phyloP scores from a whole-genome alignment of 2,797 vertebrate genomes.

The Gymnocypris eckloni region DNA sequence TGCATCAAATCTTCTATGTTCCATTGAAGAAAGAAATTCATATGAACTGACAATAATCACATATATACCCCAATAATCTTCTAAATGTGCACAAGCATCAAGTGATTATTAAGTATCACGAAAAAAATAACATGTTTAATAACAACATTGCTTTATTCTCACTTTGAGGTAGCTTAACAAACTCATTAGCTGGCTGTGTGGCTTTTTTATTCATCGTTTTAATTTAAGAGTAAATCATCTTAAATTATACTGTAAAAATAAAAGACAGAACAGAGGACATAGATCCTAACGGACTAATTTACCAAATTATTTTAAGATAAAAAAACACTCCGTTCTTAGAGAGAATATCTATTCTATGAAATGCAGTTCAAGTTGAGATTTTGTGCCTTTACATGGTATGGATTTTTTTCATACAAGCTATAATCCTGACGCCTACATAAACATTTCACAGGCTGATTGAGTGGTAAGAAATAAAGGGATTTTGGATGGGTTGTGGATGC shows the following conservation, averaged over 20 bases:
- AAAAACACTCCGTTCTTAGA: slow-evolving; percentile 10
- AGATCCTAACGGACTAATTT: background rate
- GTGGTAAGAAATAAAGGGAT: slow-evolving; percentile 27
- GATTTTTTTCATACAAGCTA: slow-evolving; percentile 26
- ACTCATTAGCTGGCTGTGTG: background rate
- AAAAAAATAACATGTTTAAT: background rate
- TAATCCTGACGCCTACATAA: slow-evolving; percentile 56
- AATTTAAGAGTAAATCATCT: background rate
- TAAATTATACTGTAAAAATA: background rate
- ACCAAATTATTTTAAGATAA: background rate
- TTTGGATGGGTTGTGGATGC: slow-evolving; percentile 18
- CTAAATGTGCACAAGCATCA: background rate
- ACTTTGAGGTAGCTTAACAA: background rate
- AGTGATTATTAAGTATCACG: background rate
- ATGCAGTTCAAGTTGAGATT: slow-evolving; percentile 31
- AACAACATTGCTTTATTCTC: background rate
- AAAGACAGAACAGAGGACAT: background rate
- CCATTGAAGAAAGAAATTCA: background rate
- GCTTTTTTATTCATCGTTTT: background rate
- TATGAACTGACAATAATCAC: background rate
- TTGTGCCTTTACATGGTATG: slow-evolving; percentile 30
- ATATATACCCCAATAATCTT: background rate
- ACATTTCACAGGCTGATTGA: slow-evolving; percentile 31
- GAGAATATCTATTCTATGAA: background rate
- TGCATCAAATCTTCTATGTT: background rate